These are phyloP conservation scores for Phania funesta DNA, from an alignment of 2,888 invertebrate genomes.

Conservation along the genomic window DNA sequence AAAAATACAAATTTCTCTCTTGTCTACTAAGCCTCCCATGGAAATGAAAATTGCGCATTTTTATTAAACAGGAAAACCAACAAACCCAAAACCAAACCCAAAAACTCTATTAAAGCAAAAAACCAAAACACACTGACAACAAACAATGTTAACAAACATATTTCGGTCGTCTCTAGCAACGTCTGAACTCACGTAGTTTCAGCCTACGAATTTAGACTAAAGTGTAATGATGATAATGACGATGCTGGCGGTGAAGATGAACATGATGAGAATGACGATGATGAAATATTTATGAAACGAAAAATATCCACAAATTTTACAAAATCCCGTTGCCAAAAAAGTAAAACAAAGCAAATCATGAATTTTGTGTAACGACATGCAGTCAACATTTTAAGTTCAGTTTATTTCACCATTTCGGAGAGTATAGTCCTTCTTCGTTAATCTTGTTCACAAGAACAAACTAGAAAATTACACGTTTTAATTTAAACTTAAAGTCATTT, in stretches of 20 bases:
- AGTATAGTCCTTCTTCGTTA: constrained; percentile 42
- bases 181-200: constrained; percentile 16
- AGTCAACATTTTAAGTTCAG: constrained; percentile 54
- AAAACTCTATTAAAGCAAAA: constrained; percentile 6
- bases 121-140: neutral
- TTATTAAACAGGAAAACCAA: constrained; percentile 39
- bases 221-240: neutral
- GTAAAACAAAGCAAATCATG: constrained; percentile 3
- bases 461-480: neutral
- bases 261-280: neutral
- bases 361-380: constrained; percentile 50
- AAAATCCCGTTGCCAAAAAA: constrained; percentile 23
- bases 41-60: constrained; percentile 51
- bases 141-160: neutral
- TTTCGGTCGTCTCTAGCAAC: constrained; percentile 30
- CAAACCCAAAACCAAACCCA: constrained; percentile 26
- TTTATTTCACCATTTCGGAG: constrained; percentile 61
- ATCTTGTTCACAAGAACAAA: neutral
- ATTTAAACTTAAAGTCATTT: neutral
- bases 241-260: neutral
- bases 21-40: constrained; percentile 23
- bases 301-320: neutral
- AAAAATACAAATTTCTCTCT: constrained; percentile 29
- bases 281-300: constrained; percentile 17
- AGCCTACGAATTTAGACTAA: neutral